Conservation (phyloP, 2,888 invertebrate genomes). For the Nomada fucata region DNA sequence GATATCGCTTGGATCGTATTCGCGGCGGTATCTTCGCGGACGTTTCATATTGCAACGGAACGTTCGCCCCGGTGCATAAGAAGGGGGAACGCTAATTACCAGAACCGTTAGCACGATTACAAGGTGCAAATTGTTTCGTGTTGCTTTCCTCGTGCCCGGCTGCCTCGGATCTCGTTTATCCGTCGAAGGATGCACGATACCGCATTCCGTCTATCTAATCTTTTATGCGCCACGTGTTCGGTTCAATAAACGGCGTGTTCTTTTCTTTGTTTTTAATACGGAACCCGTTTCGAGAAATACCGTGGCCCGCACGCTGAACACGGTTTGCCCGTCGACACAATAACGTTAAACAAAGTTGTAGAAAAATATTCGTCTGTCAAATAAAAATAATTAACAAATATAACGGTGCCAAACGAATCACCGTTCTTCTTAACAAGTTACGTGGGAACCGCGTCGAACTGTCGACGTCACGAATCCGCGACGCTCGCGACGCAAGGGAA, state of each 20-base stretch:
- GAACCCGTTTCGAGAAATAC: not conserved
- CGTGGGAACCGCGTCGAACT: too few species aligned
- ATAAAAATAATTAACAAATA: too few species aligned
- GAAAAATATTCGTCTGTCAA: too few species aligned
- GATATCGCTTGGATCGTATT: too few species aligned
- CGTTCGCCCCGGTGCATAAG: constrained; percentile 27
- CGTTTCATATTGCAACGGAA: constrained; percentile 37
- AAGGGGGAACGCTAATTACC: constrained; percentile 47
- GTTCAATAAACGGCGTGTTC: constrained; percentile 4
- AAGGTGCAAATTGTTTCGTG: constrained; percentile 51
- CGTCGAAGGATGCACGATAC: not conserved
- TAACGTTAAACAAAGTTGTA: not conserved
- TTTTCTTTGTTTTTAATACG: not conserved
- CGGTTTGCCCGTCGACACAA: constrained; percentile 5
- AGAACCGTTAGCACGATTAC: constrained; percentile 49
- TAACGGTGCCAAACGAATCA: too few species aligned
- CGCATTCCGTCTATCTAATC: not conserved
- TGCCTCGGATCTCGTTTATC: not conserved
- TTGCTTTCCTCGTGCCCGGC: not conserved
- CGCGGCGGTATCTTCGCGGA: not conserved
- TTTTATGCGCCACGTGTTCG: not conserved
- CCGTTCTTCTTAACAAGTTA: too few species aligned
- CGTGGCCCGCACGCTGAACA: not conserved
- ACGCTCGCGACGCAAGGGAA: too few species aligned
- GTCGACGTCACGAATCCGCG: too few species aligned